Base-by-base conservation (phyloP, 1,140 invertebrate genomes). In the Trichonephila inaurata region DNA sequence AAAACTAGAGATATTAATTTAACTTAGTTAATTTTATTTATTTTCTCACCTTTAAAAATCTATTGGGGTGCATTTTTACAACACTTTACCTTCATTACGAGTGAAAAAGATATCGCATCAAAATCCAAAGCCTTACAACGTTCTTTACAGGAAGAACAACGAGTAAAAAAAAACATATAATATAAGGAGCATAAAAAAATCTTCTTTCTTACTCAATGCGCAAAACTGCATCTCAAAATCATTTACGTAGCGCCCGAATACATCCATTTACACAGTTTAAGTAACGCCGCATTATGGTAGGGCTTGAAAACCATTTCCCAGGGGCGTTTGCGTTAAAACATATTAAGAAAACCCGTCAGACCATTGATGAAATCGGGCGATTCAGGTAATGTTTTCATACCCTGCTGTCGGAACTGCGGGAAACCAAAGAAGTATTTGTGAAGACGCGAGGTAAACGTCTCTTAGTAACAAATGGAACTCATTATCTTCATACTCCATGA, bases 401-500 rank as follows among this genome's bases (percentile, higher is more conserved):
- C 44, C 58, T 61, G n/a, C 72, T 77, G 72, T 77, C 72, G 72
- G 62, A 18, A 64, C 62, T 64, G 62, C 62, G 62, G 62, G 69
- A 77, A 77, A 33, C 69, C 24, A 40, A 72, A 72, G 24, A 77
- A 69, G 66, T 69, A 69, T 69, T 69, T 69, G 66, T 69, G 69
- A 77, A 77, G 24, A 77, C 82, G 44, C n/a, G 44, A 89, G 62
- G 82, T 64, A 92, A 92, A 64, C 28, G 61, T 21, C 62, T 69
- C 62, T 40, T 44, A 58, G 40, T 92, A 92, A 87, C 91, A 87
- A 86, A 92, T 92, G 81, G 44, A 24, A 44, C 91, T 92, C 91
- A 92, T 92, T 92, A 87, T 92, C 91, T 87, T 87, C 66, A 86
- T 87, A 64, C 91, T 86, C 81, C 83, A 72, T 86, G 64, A 33